Conservation (phyloP, 1,140 invertebrate genomes). For the Hydropsyche tenuis region DNA sequence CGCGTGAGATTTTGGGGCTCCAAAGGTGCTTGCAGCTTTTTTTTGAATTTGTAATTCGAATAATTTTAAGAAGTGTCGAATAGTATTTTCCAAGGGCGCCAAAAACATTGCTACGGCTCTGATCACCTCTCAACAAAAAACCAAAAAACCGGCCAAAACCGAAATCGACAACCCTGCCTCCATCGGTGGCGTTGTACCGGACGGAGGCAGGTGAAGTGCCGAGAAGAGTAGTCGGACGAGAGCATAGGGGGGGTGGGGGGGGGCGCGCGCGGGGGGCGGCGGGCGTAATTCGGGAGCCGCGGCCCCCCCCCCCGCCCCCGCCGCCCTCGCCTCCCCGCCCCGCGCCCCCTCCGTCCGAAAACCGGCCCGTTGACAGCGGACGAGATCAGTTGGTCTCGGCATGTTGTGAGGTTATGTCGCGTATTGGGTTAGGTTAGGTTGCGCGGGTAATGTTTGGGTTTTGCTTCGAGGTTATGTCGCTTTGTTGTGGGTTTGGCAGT, state of each 20-base stretch:
- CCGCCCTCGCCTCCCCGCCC: constrained; percentile 34
- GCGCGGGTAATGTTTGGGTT: no score
- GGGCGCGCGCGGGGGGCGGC: constrained; percentile 30
- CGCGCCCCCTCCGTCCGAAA: constrained; percentile 14
- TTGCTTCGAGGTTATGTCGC: no score
- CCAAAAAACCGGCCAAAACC: no score
- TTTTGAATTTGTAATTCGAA: no score
- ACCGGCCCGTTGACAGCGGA: constrained; percentile 27
- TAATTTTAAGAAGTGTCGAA: no score
- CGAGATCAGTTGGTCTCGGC: background rate
- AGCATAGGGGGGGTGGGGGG: constrained; percentile 51
- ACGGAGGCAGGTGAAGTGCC: constrained; percentile 53
- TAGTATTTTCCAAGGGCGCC: no score
- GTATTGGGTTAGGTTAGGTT: background rate
- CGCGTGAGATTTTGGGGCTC: no score
- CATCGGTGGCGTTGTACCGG: constrained; percentile 45
- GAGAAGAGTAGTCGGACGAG: constrained; percentile 46
- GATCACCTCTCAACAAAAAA: no score
- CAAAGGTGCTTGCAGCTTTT: no score
- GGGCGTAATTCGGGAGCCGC: constrained; percentile 49
- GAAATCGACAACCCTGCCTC: constrained; percentile 21
- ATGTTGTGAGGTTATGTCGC: background rate
- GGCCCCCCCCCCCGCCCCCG: constrained; percentile 43
- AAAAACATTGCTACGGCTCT: no score
- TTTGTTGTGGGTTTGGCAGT: no score